Evolutionary conservation across 2,797 vertebrate species (phyloP).

Genomic region (Pseudotriccus pelzelni): DNA sequence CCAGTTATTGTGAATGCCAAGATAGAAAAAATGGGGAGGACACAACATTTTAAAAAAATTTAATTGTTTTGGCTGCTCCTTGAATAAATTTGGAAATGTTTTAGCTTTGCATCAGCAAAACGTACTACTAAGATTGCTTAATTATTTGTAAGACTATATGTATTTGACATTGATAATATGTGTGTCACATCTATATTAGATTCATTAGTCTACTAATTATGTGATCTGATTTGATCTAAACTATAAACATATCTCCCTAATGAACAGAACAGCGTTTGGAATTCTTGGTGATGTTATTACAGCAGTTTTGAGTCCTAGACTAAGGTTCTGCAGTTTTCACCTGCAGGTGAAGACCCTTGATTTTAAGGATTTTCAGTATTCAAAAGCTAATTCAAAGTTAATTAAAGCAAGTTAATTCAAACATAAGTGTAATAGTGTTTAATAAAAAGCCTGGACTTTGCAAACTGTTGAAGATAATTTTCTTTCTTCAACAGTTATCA

Average conservation of each 20-base stretch:
- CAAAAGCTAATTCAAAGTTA: neutral
- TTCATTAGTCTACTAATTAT: neutral
- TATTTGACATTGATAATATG: neutral
- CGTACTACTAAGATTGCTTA: neutral
- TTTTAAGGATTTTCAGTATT: neutral
- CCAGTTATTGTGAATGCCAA: neutral
- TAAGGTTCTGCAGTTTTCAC: neutral
- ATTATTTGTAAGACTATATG: neutral
- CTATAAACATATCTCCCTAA: neutral
- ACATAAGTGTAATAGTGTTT: neutral
- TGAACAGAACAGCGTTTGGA: neutral
- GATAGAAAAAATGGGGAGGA: neutral
- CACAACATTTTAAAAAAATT: neutral
- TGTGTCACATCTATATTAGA: neutral
- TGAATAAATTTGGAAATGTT: constrained; percentile 1
- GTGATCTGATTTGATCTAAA: neutral
- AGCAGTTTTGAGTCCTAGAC: neutral
- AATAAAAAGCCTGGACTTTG: neutral
- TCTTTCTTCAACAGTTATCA: neutral
- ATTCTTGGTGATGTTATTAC: neutral
- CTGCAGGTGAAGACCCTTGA: neutral
- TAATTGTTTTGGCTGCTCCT: neutral
- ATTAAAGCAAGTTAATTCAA: neutral
- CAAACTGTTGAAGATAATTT: neutral
- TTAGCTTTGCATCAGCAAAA: neutral